A percentile compares a stretch with the other conserved stretches of the same genome.
phyloP scores from a whole-genome alignment of 2,888 invertebrate genomes.

The Drosophila testacea region DNA sequence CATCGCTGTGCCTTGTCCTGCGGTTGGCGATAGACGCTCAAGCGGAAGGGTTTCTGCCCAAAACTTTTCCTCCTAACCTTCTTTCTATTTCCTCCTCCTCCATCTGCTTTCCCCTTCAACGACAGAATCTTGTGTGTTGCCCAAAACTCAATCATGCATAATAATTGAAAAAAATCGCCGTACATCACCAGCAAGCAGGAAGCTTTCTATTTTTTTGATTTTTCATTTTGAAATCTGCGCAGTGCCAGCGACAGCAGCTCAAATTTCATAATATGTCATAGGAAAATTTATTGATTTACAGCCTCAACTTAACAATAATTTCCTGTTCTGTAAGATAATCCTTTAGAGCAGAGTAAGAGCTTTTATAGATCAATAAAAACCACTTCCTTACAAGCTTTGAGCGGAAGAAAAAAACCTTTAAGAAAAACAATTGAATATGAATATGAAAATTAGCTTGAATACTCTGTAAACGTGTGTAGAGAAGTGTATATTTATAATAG shows the following conservation, averaged over 20 bases:
- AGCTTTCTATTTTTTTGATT: slow-evolving; percentile 34
- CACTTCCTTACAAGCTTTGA: not conserved
- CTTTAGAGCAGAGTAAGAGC: not conserved
- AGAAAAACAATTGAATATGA: not conserved
- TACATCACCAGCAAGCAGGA: slow-evolving; percentile 11
- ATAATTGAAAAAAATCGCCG: slow-evolving; percentile 76
- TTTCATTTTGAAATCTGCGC: slow-evolving; percentile 25
- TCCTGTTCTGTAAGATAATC: slow-evolving; percentile 39
- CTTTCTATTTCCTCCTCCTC: not conserved
- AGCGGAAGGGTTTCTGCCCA: slow-evolving; percentile 68
- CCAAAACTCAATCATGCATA: slow-evolving; percentile 81
- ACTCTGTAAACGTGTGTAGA: not conserved
- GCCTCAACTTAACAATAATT: slow-evolving; percentile 8
- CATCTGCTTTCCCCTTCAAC: not conserved
- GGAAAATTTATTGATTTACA: slow-evolving; percentile 55
- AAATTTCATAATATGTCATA: slow-evolving; percentile 61
- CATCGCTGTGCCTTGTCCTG: slow-evolving; percentile 48
- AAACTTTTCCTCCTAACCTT: slow-evolving; percentile 8
- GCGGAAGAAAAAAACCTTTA: not conserved
- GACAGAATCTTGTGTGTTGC: slow-evolving; percentile 25
- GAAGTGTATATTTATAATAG: not conserved
- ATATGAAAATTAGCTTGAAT: not conserved
- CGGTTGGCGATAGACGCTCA: slow-evolving; percentile 75
- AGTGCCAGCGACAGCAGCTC: slow-evolving; percentile 36
- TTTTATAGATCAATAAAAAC: not conserved